Conservation (phyloP, 2,797 vertebrate species). For the Podarcis lilfordi region DNA sequence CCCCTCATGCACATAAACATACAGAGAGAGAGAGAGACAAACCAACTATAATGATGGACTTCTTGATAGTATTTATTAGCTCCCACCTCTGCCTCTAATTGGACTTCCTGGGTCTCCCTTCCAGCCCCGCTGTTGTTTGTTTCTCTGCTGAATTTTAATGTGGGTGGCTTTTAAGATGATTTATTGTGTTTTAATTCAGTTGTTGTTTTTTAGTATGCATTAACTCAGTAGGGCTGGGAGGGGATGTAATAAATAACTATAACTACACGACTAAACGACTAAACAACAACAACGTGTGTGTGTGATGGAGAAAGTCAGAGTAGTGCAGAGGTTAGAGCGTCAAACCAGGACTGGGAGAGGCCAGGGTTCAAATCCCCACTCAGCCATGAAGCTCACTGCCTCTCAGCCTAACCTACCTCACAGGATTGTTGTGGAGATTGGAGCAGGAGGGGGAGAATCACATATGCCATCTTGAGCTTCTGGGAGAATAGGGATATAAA, state of each 20-base stretch:
- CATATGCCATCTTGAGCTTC: no score
- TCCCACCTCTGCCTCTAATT: neutral
- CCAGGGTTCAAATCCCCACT: no score
- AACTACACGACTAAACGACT: neutral
- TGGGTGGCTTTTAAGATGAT: neutral
- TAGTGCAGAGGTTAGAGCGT: no score
- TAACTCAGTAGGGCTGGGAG: constrained; percentile 36
- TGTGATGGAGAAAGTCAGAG: neutral
- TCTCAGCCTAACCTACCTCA: no score
- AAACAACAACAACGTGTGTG: no score
- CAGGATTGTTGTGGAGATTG: no score
- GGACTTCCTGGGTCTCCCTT: neutral
- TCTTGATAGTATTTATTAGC: neutral
- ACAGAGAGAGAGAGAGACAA: neutral
- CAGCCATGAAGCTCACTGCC: no score
- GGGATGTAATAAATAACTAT: constrained; percentile 48
- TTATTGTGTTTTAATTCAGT: constrained; percentile 45
- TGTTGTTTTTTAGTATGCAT: constrained; percentile 1
- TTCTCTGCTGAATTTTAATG: constrained; percentile 33
- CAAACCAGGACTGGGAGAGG: no score
- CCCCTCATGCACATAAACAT: neutral
- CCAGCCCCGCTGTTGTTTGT: neutral
- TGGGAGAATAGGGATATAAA: no score
- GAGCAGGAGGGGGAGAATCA: no score
- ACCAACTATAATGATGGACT: neutral